Evolutionary conservation across 2,888 invertebrate genomes (phyloP).

Genomic region (Osmoderma eremita): DNA sequence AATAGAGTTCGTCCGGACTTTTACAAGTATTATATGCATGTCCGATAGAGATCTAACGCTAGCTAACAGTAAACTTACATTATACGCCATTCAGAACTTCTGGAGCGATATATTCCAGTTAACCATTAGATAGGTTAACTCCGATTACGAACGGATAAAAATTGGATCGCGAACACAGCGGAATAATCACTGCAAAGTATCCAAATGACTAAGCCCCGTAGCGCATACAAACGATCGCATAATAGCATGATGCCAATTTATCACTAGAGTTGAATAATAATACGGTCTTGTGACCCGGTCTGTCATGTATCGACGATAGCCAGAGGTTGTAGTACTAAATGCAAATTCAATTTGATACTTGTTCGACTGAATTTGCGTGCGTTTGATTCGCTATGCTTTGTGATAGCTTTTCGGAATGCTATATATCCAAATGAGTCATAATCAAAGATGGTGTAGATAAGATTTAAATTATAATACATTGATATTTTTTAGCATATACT

Average conservation of each 20-base stretch:
- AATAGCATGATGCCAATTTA: slow-evolving; percentile 17
- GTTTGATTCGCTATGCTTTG: background rate
- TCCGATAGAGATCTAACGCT: slow-evolving; percentile 10
- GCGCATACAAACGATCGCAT: background rate
- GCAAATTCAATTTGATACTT: slow-evolving; percentile 19
- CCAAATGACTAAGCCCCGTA: background rate
- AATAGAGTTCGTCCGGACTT: no score
- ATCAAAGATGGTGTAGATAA: no score
- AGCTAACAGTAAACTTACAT: slow-evolving; percentile 27
- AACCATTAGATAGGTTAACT: slow-evolving; percentile 25
- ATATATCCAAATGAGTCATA: no score
- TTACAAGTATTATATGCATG: no score
- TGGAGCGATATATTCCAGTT: slow-evolving; percentile 13
- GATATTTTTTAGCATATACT: no score
- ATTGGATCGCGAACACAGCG: slow-evolving; percentile 1
- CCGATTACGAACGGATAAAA: slow-evolving; percentile 21
- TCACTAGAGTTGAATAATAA: slow-evolving; percentile 14
- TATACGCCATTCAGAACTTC: slow-evolving; percentile 7
- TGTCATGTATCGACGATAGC: slow-evolving; percentile 6
- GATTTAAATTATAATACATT: no score
- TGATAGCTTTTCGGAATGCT: no score
- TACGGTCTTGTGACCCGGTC: slow-evolving; percentile 3
- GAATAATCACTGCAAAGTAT: slow-evolving; percentile 7
- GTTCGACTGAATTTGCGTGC: background rate
- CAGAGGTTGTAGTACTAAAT: slow-evolving; percentile 10